Evolutionary conservation across 1,140 invertebrate species (phyloP), one percentile per base, ranked within the genome.

Genomic region (Hetaerina americana): DNA sequence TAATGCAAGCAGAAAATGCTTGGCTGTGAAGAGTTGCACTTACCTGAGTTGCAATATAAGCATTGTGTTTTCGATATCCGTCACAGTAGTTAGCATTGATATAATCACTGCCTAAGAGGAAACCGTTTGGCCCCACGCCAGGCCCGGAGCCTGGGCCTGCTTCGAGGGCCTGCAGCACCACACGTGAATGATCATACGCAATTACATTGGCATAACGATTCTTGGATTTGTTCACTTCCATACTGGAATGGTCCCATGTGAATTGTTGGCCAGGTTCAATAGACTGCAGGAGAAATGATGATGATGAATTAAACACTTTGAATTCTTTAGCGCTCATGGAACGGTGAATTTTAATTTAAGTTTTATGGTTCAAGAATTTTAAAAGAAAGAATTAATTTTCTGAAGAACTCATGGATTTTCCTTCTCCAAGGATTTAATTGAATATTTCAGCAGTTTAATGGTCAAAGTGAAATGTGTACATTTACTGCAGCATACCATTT

Each of bases 121-220:
- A 90, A 70, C 92, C 91, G 15, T 89, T 86, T 0, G 89, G 87
- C 15, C 40, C 40, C 15, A 57, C 10, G 22, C 2, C 40, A 5
- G 40, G 40, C 10, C 40, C 40, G 15, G 40, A 57, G n/a, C 66
- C 66, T 5, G 66, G 66, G 12, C 25, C 67, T 3, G 25, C 67
- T 70, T 87, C 85, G 24, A 86, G 77, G 2, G 84, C 81, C 73
- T 95, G 92, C 0, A 99, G 85, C 68, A 98, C 93, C 0, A 99
- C 97, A n/a, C 98, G 85, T n/a, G 96, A 97, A 78, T 99, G 97
- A 80, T 99, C 97, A 77, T 99, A 99, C 0, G 98, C 97, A n/a
- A 99, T 97, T 0, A 99, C 97, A 80, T 99, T 99, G 6, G 97
- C 97, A 80, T 99, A 99, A 28, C 98, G 89, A 84, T 99, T 99